Conservation (phyloP, 2,888 invertebrate species). For the Leucozona laternaria region DNA sequence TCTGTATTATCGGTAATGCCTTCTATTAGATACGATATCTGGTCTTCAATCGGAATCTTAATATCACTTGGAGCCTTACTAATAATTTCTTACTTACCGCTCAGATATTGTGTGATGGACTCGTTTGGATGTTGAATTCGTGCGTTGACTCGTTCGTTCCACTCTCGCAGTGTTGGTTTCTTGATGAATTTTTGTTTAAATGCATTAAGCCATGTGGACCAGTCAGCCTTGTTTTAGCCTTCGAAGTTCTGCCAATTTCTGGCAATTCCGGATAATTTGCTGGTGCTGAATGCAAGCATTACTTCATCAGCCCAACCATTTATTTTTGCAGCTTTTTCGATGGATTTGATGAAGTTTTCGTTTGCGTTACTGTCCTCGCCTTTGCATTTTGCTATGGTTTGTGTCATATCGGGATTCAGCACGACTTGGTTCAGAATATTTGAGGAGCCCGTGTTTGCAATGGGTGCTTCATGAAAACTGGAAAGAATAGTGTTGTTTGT, state of each 20-base stretch:
- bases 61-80: conserved; percentile 11
- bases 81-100: no score
- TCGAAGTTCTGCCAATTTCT: not conserved
- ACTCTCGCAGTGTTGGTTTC: no score
- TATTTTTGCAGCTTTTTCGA: conserved; percentile 7
- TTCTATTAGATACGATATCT: conserved; percentile 12
- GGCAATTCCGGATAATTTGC: conserved; percentile 4
- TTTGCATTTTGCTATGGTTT: not conserved
- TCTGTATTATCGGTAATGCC: conserved; percentile 13
- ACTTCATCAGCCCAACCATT: not conserved
- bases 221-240: conserved; percentile 16
- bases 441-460: no score
- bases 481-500: conserved; percentile 19
- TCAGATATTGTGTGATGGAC: no score
- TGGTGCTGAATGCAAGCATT: not conserved
- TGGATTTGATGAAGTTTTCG: not conserved
- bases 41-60: conserved; percentile 5
- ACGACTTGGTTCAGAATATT: not conserved
- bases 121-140: no score
- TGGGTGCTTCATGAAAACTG: not conserved
- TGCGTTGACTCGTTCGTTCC: no score
- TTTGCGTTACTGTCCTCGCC: conserved; percentile 9
- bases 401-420: not conserved
- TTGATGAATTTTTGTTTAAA: no score
- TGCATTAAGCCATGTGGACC: not conserved